phyloP scores from a whole-genome alignment of 2,113 vertebrate genomes.

The Nerophis ophidion region DNA sequence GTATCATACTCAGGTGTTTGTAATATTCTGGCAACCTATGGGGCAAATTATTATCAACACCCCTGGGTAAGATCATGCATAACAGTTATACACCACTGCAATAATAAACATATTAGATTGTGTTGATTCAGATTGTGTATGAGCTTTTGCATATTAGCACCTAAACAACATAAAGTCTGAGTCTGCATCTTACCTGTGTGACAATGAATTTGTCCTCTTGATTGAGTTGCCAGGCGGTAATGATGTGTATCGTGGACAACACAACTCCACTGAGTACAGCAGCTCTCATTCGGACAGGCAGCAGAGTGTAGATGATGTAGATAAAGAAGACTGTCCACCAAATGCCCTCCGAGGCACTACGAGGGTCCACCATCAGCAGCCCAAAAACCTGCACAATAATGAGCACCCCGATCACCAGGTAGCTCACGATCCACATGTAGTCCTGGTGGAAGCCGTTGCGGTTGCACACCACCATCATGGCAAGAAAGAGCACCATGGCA shows the following conservation, averaged over 20 bases:
- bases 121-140: too few species aligned
- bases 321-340: constrained; percentile 97
- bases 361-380: constrained; percentile 73
- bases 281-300: constrained; percentile 91
- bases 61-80: too few species aligned
- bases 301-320: constrained; percentile 93
- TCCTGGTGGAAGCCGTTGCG: constrained; percentile 92
- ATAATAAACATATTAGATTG: too few species aligned
- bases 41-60: too few species aligned
- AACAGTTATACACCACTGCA: too few species aligned
- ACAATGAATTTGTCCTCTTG: constrained; percentile 76
- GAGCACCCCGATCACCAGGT: constrained; percentile 85
- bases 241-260: constrained; percentile 80
- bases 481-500: constrained; percentile 81
- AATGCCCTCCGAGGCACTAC: constrained; percentile 82
- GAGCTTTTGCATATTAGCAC: too few species aligned
- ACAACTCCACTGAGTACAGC: constrained; percentile 84
- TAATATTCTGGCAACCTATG: too few species aligned
- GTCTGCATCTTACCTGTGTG: constrained; percentile 77
- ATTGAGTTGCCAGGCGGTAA: constrained; percentile 84
- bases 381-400: constrained; percentile 82
- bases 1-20: too few species aligned
- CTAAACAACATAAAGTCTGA: neutral
- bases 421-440: constrained; percentile 96
- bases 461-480: constrained; percentile 89